Percentiles rank a stretch among this genome's conserved stretches.
Conservation (phyloP, 2,797 vertebrate species). For the Peromyscus attwateri region DNA sequence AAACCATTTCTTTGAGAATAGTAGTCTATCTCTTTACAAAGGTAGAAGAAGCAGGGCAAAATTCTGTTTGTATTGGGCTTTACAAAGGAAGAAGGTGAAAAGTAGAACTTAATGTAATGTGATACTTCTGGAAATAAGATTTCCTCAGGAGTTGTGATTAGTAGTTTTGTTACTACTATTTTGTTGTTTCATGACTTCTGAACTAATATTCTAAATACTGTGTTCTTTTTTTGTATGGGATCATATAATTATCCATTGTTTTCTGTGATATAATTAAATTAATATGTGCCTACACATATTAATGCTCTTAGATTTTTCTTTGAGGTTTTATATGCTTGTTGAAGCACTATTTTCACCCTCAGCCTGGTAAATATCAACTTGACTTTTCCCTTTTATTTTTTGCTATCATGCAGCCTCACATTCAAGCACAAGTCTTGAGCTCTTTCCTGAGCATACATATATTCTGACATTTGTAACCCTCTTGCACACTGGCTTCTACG, state of each 20-base stretch:
- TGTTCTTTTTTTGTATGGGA: not conserved
- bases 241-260: not conserved
- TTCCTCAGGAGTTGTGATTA: not conserved
- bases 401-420: not conserved
- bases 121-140: not conserved
- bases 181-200: not conserved
- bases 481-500: not conserved
- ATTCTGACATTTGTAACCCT: not conserved
- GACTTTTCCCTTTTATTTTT: constrained; percentile 15
- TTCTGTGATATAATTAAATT: not conserved
- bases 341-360: not conserved
- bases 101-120: not conserved
- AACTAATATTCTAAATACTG: not conserved
- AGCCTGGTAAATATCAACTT: not conserved
- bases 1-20: not conserved
- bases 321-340: not conserved
- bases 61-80: not conserved
- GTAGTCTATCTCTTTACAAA: not conserved
- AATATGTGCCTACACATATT: not conserved
- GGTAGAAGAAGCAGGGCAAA: not conserved
- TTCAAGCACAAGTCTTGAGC: not conserved
- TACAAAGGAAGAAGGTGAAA: not conserved
- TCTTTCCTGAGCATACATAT: not conserved
- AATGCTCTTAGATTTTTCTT: not conserved
- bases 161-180: not conserved